phyloP scores from a whole-genome alignment of 2,888 invertebrate genomes.

The Caenorhabditis sinica region DNA sequence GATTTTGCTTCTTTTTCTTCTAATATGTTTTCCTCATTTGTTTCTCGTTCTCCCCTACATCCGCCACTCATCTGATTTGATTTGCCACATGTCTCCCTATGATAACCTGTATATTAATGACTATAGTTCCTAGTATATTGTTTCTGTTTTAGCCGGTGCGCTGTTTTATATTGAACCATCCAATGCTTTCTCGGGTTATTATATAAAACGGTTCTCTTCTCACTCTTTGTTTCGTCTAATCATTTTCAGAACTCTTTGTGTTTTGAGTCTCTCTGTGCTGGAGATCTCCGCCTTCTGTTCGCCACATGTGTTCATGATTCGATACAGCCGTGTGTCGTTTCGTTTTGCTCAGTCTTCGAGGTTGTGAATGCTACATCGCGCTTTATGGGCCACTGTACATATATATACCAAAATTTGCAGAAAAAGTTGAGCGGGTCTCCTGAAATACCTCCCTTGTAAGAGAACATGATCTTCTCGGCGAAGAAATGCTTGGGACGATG shows the following conservation, averaged over 20 bases:
- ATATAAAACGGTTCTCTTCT: constrained; percentile 18
- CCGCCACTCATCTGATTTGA: background rate
- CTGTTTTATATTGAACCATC: constrained; percentile 44
- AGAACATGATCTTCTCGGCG: no score
- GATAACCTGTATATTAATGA: constrained; percentile 41
- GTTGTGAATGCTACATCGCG: no score
- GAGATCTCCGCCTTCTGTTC: constrained; percentile 48
- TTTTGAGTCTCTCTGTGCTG: constrained; percentile 38
- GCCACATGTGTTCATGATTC: constrained; percentile 56
- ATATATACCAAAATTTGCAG: no score
- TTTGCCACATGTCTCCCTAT: constrained; percentile 6
- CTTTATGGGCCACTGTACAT: no score
- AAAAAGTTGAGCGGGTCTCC: no score
- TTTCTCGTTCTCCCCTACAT: background rate
- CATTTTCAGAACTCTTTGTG: constrained; percentile 12
- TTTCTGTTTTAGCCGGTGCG: constrained; percentile 24
- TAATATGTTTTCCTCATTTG: constrained; percentile 9
- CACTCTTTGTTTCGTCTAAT: background rate
- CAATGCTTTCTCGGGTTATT: background rate
- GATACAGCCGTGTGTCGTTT: constrained; percentile 44
- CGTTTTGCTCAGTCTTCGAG: no score
- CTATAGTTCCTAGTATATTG: constrained; percentile 19
- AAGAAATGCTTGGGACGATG: no score
- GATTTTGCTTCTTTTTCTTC: no score
- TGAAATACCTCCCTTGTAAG: no score